Percentiles rank a stretch among this genome's conserved stretches.
Conservation (phyloP, 2,888 invertebrate species). For the Nomada flava region DNA sequence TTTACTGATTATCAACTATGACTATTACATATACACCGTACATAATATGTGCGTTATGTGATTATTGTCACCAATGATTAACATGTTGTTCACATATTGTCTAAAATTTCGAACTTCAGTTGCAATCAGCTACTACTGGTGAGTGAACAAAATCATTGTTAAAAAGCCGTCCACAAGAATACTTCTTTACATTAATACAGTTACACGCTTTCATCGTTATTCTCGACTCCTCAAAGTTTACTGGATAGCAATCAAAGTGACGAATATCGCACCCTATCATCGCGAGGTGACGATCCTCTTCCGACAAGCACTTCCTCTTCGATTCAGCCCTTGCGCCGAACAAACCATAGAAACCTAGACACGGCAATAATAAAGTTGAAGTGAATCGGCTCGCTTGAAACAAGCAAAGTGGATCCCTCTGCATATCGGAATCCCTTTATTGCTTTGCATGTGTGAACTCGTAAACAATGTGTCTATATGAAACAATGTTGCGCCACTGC, state of each 20-base stretch:
- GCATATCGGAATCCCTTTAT: conserved; percentile 61
- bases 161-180: too few relatives aligned
- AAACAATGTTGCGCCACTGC: conserved; percentile 66
- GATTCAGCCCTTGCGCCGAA: not conserved
- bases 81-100: too few relatives aligned
- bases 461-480: conserved; percentile 71
- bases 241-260: conserved; percentile 19
- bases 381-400: conserved; percentile 50
- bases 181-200: not conserved
- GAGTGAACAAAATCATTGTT: too few relatives aligned
- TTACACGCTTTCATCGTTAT: conserved; percentile 14
- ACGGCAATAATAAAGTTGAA: conserved; percentile 20
- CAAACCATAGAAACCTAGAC: not conserved
- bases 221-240: conserved; percentile 14
- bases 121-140: too few relatives aligned
- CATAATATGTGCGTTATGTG: too few relatives aligned
- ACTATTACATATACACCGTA: too few relatives aligned
- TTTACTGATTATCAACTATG: too few relatives aligned
- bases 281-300: conserved; percentile 2
- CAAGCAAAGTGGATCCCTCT: conserved; percentile 44
- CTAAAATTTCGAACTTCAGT: too few relatives aligned
- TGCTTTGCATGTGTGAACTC: conserved; percentile 54
- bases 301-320: conserved; percentile 2
- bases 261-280: conserved; percentile 9
- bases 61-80: too few relatives aligned